Conservation (phyloP, 2,888 invertebrate species). For the Dolomedes plantarius region DNA sequence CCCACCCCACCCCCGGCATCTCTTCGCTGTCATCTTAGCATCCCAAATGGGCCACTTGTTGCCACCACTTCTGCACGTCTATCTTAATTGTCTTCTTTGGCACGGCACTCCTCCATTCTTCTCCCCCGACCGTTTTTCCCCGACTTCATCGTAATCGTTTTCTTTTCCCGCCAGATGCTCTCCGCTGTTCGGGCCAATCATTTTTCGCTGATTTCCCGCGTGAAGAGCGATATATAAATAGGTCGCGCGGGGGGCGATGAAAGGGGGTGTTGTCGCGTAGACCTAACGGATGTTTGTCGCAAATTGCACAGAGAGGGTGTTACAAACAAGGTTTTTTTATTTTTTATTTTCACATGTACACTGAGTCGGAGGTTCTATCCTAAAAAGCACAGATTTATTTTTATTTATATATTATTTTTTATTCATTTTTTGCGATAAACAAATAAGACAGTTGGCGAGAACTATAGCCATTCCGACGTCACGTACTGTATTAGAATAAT, state of each 20-base stretch:
- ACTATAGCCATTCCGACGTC: too few relatives aligned
- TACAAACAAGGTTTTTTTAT: too few relatives aligned
- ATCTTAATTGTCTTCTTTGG: constrained; percentile 6
- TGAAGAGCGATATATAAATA: background rate
- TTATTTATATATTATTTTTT: too few relatives aligned
- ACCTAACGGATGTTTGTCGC: background rate
- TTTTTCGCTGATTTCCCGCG: constrained; percentile 4
- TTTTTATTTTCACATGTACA: too few relatives aligned
- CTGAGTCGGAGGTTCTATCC: too few relatives aligned
- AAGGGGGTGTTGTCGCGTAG: background rate
- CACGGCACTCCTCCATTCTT: background rate
- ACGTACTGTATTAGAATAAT: too few relatives aligned
- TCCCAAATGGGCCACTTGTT: constrained; percentile 4
- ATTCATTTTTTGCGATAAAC: too few relatives aligned
- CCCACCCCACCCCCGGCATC: background rate
- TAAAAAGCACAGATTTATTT: too few relatives aligned
- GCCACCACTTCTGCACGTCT: background rate
- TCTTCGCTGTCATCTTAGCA: background rate
- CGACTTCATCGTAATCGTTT: background rate
- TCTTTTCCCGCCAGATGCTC: background rate
- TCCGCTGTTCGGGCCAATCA: constrained; percentile 1
- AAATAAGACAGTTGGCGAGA: too few relatives aligned
- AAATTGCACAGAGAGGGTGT: background rate
- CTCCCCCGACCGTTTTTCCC: background rate
- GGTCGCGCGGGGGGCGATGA: background rate